Evolutionary conservation across 2,888 invertebrate genomes (phyloP).

Genomic region (Harpagoxenus sublaevis): DNA sequence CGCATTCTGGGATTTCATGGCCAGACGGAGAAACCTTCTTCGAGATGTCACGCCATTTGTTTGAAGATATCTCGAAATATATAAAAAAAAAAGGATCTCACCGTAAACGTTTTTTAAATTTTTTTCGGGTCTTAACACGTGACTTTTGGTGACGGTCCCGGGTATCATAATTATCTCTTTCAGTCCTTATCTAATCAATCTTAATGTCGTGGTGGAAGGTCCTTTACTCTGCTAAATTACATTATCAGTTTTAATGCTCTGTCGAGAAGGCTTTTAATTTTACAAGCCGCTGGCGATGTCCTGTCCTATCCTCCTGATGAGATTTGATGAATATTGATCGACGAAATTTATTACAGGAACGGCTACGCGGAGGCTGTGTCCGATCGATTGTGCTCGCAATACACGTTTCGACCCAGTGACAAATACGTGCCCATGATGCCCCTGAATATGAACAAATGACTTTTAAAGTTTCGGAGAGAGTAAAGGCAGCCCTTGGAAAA

Average conservation of each 20-base stretch:
- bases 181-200: neutral
- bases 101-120: slow-evolving; percentile 12
- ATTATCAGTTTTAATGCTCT: neutral
- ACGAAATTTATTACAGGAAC: slow-evolving; percentile 85
- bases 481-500: slow-evolving; percentile 48
- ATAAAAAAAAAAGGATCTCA: neutral
- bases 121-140: neutral
- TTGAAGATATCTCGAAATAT: neutral
- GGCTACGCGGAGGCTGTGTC: slow-evolving; percentile 89
- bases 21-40: neutral
- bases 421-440: slow-evolving; percentile 88
- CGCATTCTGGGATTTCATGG: slow-evolving; percentile 12
- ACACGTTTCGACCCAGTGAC: slow-evolving; percentile 89
- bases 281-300: neutral
- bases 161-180: neutral
- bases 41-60: neutral
- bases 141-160: slow-evolving; percentile 8
- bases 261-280: neutral
- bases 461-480: slow-evolving; percentile 74
- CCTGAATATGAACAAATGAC: slow-evolving; percentile 84
- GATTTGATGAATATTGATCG: neutral
- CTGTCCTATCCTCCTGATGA: neutral
- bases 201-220: neutral
- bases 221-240: neutral
- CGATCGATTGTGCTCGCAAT: slow-evolving; percentile 88